phyloP scores from a whole-genome alignment of 2,113 vertebrate species.

The Aspiorhynchus laticeps region DNA sequence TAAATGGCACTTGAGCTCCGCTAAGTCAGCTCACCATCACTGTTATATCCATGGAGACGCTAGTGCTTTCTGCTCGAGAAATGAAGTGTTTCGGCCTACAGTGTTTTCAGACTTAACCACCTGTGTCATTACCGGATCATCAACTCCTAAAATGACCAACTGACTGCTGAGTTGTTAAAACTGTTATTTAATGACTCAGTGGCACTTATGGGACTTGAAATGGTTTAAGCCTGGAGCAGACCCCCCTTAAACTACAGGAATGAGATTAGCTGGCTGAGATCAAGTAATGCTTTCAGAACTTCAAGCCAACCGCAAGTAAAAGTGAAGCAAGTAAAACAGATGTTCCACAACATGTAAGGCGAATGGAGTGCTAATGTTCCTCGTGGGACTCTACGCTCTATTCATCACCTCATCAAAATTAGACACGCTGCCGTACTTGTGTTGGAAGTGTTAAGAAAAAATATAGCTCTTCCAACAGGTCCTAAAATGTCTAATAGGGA shows the following conservation, averaged over 20 bases:
- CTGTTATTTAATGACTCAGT: not conserved
- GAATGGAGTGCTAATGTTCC: constrained; percentile 19
- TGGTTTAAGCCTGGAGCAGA: not conserved
- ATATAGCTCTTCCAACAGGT: constrained; percentile 21
- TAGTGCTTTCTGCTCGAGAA: constrained; percentile 16
- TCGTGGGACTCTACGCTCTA: constrained; percentile 3
- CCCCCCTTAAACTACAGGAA: constrained; percentile 1
- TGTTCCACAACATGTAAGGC: constrained; percentile 21
- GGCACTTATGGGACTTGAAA: not conserved
- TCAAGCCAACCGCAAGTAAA: not conserved
- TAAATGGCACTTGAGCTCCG: constrained; percentile 77
- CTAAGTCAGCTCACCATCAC: constrained; percentile 63
- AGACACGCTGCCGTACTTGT: constrained; percentile 5
- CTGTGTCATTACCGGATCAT: constrained; percentile 35
- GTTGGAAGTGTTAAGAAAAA: constrained; percentile 26
- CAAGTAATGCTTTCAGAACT: constrained; percentile 25
- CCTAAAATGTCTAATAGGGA: not conserved
- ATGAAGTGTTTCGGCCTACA: constrained; percentile 25
- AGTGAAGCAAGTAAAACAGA: constrained; percentile 13
- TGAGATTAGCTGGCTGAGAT: not conserved
- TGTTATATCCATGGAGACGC: constrained; percentile 39
- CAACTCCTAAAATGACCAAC: constrained; percentile 22
- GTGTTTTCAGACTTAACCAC: constrained; percentile 21
- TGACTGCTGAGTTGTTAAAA: constrained; percentile 1
- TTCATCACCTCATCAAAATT: constrained; percentile 30